phyloP scores from a whole-genome alignment of 2,113 vertebrate genomes.

The Oreochromis niloticus region DNA sequence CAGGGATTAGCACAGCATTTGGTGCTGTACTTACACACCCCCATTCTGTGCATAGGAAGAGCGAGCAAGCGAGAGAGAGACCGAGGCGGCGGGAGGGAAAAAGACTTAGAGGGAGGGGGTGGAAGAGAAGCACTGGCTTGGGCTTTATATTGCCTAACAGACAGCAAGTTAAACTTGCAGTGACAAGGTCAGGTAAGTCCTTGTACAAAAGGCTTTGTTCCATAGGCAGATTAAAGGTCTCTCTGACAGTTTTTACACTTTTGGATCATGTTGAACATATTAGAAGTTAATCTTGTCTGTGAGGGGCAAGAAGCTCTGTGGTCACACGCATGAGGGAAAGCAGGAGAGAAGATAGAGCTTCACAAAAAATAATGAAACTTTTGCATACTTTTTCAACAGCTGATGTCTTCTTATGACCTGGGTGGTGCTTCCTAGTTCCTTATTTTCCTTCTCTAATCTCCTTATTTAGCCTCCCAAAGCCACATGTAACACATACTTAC shows the following conservation, averaged over 20 bases:
- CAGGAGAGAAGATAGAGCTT: background rate
- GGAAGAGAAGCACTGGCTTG: slow-evolving; percentile 55
- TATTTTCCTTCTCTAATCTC: background rate
- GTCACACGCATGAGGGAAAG: slow-evolving; percentile 1
- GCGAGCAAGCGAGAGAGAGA: slow-evolving; percentile 40
- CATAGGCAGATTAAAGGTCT: slow-evolving; percentile 91
- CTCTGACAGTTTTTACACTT: slow-evolving; percentile 92
- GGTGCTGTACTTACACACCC: slow-evolving; percentile 63
- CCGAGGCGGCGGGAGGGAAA: slow-evolving; percentile 28
- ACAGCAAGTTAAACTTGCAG: slow-evolving; percentile 89
- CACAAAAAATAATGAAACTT: background rate
- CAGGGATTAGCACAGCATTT: slow-evolving; percentile 82
- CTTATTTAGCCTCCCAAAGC: background rate
- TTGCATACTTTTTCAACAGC: background rate
- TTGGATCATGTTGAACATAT: slow-evolving; percentile 91
- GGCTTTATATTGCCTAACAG: slow-evolving; percentile 78
- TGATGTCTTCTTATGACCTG: background rate
- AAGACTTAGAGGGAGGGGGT: slow-evolving; percentile 65
- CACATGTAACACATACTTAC: background rate
- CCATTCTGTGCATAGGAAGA: slow-evolving; percentile 47
- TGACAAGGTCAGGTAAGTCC: slow-evolving; percentile 95
- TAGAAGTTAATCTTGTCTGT: slow-evolving; percentile 85
- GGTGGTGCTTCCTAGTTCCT: background rate
- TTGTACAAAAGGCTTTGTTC: slow-evolving; percentile 85
- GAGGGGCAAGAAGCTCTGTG: slow-evolving; percentile 44